phyloP scores from a whole-genome alignment of 2,888 invertebrate species.

The Drepanosiphum platanoidis region DNA sequence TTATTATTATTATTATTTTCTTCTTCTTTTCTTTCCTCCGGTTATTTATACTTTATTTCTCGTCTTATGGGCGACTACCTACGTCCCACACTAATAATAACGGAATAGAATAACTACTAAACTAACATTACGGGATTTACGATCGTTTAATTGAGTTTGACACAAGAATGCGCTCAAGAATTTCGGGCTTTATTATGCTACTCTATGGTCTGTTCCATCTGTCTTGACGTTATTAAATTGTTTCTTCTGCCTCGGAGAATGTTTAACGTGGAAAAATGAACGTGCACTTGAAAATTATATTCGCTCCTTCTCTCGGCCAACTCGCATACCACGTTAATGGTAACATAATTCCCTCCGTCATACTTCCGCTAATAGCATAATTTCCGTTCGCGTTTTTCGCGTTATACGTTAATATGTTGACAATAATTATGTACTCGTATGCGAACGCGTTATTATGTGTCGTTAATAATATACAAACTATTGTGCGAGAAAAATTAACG shows the following conservation, averaged over 20 bases:
- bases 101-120: neutral
- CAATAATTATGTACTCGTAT: too few relatives aligned
- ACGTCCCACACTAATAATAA: neutral
- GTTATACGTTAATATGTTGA: too few relatives aligned
- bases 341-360: neutral
- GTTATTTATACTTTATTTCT: neutral
- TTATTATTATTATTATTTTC: neutral
- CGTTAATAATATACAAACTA: neutral
- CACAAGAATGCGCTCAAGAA: neutral
- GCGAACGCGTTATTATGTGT: too few relatives aligned
- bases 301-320: neutral
- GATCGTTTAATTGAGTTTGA: constrained; percentile 35
- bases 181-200: constrained; percentile 32
- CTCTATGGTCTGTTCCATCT: constrained; percentile 40
- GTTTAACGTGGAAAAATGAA: neutral
- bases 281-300: neutral
- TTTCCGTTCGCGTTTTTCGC: constrained; percentile 9
- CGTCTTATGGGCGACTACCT: neutral
- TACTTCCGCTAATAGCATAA: neutral
- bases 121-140: constrained; percentile 33
- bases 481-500: neutral
- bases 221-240: constrained; percentile 48
- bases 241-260: neutral
- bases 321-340: neutral
- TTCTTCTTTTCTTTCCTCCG: neutral